Base-by-base conservation (phyloP, 2,797 vertebrate species). In the Lacerta agilis region DNA sequence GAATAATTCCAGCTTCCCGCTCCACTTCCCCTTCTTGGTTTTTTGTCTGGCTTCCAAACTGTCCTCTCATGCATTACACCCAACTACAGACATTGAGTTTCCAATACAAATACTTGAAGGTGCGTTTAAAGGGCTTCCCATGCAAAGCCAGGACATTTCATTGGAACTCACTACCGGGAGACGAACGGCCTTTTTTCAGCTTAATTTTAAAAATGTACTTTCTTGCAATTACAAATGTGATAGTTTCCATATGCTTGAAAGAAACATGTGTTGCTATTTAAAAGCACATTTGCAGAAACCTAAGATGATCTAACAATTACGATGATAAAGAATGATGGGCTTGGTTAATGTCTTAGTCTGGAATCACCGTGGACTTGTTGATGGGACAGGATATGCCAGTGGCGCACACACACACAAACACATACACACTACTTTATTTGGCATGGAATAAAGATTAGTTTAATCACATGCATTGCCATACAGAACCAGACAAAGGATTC, bases 41-140 rank as follows among this genome's bases (percentile, higher is more conserved):
- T 85, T 91, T 90, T 90, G 55, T 89, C 29, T 9, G 88, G 20
- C 9, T 81, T 83, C 82, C 88, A 90, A 86, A 71, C 79, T 5
- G 18, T 87, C n/a, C 75, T 76, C 71, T 45, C 1, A 49, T 72
- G 9, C 3, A 2, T 0, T 8, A 71, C 49, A 83, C 61, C 33
- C 82, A 85, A 15, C 6, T 76, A 80, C 38, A 85, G 88, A 90
- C 18, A 1, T 55, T 79, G 79, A 0, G 0, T 29, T 8, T 76
- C 86, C 71, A 83, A 43, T 55, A 71, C 29, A 85, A 79, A 94
- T 93, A 79, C 1, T 23, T 80, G 17, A 83, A 87, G 69, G 78
- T 88, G 43, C 58, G 29, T n/a, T 87, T 90, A n/a, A 85, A 82
- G 83, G 17, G 0, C 6, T 87, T 27, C 9, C 33, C 0, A 0